Evolutionary conservation across 2,113 vertebrate genomes (phyloP).

Genomic region (Varanus salvator): DNA sequence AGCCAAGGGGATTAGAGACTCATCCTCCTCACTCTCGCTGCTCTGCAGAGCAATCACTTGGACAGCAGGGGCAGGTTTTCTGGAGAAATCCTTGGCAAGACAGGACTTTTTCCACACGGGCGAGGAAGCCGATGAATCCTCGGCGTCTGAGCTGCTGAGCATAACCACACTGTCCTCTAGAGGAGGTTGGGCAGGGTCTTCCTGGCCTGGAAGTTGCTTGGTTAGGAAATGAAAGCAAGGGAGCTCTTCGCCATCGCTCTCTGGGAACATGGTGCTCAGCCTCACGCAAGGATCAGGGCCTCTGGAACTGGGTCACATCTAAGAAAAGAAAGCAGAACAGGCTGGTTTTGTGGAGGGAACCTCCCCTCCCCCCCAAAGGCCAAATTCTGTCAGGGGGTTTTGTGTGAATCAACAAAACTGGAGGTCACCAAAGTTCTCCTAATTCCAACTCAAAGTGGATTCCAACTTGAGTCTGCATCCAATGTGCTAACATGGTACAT

Average conservation of each 20-base stretch:
- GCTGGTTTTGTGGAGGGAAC: not conserved
- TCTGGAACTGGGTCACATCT: not conserved
- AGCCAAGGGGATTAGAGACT: conserved; percentile 72
- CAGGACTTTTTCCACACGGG: not conserved
- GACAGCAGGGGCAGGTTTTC: not conserved
- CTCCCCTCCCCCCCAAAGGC: too few relatives aligned
- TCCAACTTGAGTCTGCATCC: too few relatives aligned
- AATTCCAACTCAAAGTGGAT: too few relatives aligned
- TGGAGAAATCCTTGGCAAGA: not conserved
- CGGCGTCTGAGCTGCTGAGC: conserved; percentile 30
- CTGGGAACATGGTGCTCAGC: conserved; percentile 23
- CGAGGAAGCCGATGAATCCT: not conserved
- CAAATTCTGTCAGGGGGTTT: not conserved
- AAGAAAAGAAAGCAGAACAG: conserved; percentile 13
- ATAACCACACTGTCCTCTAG: conserved; percentile 12
- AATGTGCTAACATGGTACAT: too few relatives aligned
- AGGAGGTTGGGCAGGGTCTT: conserved; percentile 4
- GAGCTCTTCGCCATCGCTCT: conserved; percentile 77
- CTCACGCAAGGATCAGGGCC: not conserved
- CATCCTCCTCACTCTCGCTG: conserved; percentile 81
- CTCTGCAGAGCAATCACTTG: conserved; percentile 66
- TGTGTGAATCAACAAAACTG: too few relatives aligned
- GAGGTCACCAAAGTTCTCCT: too few relatives aligned
- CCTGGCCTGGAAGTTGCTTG: conserved; percentile 26
- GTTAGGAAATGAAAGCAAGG: conserved; percentile 79